phyloP scores from a whole-genome alignment of 2,888 invertebrate species.

The Carpatolechia fugitivella region DNA sequence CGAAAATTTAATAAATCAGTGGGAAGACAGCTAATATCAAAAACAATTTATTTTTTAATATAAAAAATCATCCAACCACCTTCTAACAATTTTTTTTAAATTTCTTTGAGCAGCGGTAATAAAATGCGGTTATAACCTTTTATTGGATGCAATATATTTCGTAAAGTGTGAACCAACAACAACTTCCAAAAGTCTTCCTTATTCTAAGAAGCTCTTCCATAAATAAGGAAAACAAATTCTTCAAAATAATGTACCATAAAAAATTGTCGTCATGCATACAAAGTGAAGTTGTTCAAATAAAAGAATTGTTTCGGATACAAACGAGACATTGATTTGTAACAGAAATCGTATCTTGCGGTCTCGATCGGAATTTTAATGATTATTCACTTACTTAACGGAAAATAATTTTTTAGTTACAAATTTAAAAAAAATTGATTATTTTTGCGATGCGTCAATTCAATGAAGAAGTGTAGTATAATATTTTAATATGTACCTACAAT shows the following conservation, averaged over 20 bases:
- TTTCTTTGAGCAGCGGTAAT: too few species aligned
- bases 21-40: too few species aligned
- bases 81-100: too few species aligned
- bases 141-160: too few species aligned
- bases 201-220: neutral
- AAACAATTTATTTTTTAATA: too few species aligned
- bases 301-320: constrained; percentile 10
- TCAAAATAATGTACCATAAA: constrained; percentile 1
- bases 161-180: too few species aligned
- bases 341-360: constrained; percentile 5
- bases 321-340: constrained; percentile 7
- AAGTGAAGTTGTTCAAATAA: constrained; percentile 4
- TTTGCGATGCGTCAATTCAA: neutral
- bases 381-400: neutral
- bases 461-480: too few species aligned
- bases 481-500: too few species aligned
- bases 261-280: neutral
- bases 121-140: too few species aligned
- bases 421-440: neutral
- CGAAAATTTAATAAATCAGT: too few species aligned
- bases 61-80: too few species aligned
- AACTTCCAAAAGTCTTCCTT: too few species aligned
- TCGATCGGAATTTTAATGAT: constrained; percentile 9
- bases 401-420: neutral
- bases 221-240: constrained; percentile 5